Evolutionary conservation across 2,113 vertebrate genomes (phyloP).

Genomic region (Malaclemys terrapin): DNA sequence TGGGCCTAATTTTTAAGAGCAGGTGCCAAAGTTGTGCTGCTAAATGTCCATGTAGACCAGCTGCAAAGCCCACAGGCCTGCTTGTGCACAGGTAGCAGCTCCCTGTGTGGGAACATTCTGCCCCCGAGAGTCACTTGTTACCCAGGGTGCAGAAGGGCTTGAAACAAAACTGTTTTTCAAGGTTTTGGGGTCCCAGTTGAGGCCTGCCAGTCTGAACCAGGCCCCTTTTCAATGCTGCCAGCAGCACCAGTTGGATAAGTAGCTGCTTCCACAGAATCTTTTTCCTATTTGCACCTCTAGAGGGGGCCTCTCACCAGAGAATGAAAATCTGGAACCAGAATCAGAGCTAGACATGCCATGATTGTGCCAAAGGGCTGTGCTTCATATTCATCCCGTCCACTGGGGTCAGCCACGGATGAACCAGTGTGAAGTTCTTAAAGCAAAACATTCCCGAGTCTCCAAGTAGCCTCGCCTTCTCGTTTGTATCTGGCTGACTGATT

Average conservation of each 20-base stretch:
- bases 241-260: neutral
- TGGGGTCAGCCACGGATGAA: neutral
- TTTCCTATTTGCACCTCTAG: slow-evolving; percentile 60
- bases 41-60: neutral
- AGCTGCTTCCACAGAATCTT: neutral
- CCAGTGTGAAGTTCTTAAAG: neutral
- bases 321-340: neutral
- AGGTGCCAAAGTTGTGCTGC: neutral
- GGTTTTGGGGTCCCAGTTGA: accelerated
- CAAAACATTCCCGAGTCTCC: accelerated
- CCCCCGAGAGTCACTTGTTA: neutral
- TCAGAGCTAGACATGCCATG: neutral
- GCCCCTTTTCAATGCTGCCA: neutral
- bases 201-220: neutral
- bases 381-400: accelerated
- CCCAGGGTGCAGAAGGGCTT: neutral
- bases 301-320: slow-evolving; percentile 50
- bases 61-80: neutral
- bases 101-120: neutral
- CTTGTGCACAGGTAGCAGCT: neutral
- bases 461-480: accelerated
- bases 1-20: neutral
- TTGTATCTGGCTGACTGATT: neutral
- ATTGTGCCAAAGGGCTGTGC: neutral
- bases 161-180: neutral